These are phyloP conservation scores for Nomada hirtipes DNA, from an alignment of 2,888 invertebrate genomes.

Conservation along the genomic window DNA sequence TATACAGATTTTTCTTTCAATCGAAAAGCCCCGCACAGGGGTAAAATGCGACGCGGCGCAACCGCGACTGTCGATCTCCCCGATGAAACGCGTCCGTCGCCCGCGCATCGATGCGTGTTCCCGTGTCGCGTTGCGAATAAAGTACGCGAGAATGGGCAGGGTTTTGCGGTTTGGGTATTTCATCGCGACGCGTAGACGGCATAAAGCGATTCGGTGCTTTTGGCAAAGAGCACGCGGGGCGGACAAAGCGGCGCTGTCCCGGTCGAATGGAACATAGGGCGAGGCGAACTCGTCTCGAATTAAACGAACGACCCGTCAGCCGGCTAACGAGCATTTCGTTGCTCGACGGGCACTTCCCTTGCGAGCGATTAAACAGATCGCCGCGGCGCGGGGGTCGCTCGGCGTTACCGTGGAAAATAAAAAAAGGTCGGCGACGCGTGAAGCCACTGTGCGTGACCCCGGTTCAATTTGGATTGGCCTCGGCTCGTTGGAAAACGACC, in stretches of 20 bases:
- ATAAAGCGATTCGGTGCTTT: constrained; percentile 28
- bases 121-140: constrained; percentile 17
- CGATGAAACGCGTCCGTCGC: too few relatives aligned
- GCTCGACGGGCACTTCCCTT: constrained; percentile 71
- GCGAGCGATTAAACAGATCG: constrained; percentile 72
- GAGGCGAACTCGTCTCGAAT: constrained; percentile 50
- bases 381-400: constrained; percentile 46
- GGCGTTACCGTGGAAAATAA: constrained; percentile 25
- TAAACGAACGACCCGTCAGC: constrained; percentile 62
- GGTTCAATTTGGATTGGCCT: too few relatives aligned
- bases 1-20: too few relatives aligned
- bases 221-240: neutral
- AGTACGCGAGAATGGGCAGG: constrained; percentile 38
- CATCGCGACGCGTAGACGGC: constrained; percentile 13
- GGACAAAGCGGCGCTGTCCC: neutral
- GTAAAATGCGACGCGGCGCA: too few relatives aligned
- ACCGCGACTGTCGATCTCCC: too few relatives aligned
- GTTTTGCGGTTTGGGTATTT: constrained; percentile 23
- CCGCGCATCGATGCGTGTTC: neutral
- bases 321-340: constrained; percentile 72
- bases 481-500: neutral
- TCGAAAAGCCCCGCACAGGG: too few relatives aligned
- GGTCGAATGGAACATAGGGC: constrained; percentile 28
- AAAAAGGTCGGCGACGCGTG: too few relatives aligned
- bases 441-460: too few relatives aligned